Conservation (phyloP, 2,113 vertebrate genomes). For the Pseudorhombus dupliciocellatus region DNA sequence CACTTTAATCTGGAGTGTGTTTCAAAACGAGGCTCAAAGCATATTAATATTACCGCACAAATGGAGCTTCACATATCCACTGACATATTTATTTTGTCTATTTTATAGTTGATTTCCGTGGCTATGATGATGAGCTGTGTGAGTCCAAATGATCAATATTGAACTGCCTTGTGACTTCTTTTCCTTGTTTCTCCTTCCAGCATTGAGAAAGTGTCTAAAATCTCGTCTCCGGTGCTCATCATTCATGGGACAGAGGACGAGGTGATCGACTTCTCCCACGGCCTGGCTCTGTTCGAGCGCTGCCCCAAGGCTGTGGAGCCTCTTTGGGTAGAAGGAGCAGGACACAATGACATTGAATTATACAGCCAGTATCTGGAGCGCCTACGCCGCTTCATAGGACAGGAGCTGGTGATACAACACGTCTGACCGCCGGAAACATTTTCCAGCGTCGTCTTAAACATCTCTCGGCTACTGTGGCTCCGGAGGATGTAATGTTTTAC, state of each 20-base stretch:
- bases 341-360: conserved; percentile 98
- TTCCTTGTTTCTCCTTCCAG: conserved; percentile 61
- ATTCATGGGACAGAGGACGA: conserved; percentile 98
- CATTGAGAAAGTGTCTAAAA: conserved; percentile 98
- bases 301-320: conserved; percentile 98
- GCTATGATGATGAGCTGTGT: neutral
- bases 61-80: neutral
- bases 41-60: neutral
- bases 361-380: conserved; percentile 99
- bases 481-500: neutral
- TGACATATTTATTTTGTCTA: neutral
- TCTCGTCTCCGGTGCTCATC: conserved; percentile 95
- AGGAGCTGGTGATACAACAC: conserved; percentile 86
- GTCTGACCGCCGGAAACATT: conserved; percentile 58
- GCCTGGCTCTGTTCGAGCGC: conserved; percentile 94
- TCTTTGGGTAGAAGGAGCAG: conserved; percentile 96
- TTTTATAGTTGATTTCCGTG: neutral
- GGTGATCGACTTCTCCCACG: conserved; percentile 98
- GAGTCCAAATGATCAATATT: neutral
- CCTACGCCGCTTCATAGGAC: conserved; percentile 93
- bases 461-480: neutral
- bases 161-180: neutral
- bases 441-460: conserved; percentile 5
- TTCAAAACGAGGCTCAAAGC: too few species aligned
- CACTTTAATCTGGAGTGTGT: too few species aligned